Evolutionary conservation across 2,113 vertebrate species (phyloP).

Genomic region (Salvelinus fontinalis): DNA sequence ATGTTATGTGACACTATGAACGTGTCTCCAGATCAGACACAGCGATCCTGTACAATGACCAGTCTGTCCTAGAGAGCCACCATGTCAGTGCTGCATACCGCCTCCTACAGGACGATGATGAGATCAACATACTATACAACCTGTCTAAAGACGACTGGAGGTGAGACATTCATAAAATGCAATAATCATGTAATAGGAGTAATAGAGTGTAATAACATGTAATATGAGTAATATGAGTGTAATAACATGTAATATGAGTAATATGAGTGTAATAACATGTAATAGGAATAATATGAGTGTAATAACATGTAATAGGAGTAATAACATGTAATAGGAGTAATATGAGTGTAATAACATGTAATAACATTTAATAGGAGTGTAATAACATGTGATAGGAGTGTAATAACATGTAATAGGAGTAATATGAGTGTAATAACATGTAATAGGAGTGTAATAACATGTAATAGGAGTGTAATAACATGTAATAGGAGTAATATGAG

Average conservation of each 20-base stretch:
- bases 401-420: too few relatives aligned
- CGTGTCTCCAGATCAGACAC: slow-evolving; percentile 84
- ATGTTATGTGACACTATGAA: background rate
- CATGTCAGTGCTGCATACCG: slow-evolving; percentile 93
- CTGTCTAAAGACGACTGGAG: slow-evolving; percentile 99
- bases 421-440: background rate
- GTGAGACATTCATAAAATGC: slow-evolving; percentile 60
- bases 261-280: background rate
- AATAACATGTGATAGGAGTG: background rate
- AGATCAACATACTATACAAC: slow-evolving; percentile 98
- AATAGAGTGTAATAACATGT: background rate
- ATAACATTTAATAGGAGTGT: too few relatives aligned
- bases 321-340: too few relatives aligned
- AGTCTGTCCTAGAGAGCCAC: slow-evolving; percentile 94
- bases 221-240: too few relatives aligned
- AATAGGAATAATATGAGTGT: background rate
- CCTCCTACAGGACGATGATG: slow-evolving; percentile 95
- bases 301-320: background rate
- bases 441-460: background rate
- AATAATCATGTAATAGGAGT: too few relatives aligned
- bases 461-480: background rate
- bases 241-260: too few relatives aligned
- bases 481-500: background rate
- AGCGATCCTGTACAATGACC: slow-evolving; percentile 96
- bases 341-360: background rate